Evolutionary conservation across 2,797 vertebrate genomes (phyloP).

Genomic region (Prionace glauca): DNA sequence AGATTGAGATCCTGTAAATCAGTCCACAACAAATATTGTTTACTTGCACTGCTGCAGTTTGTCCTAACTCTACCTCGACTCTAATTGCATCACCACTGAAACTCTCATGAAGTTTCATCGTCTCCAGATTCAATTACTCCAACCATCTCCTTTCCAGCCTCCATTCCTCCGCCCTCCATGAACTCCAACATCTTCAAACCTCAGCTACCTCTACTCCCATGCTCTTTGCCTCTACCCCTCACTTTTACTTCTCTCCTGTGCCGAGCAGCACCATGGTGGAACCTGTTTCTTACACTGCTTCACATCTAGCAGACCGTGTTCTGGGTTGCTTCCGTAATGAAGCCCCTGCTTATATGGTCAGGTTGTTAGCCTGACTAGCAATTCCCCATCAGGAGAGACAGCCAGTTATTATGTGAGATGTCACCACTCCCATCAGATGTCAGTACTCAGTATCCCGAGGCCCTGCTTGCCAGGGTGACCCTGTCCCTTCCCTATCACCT

Average conservation of each 20-base stretch:
- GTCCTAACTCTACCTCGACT: neutral
- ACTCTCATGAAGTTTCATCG: neutral
- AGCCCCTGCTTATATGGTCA: neutral
- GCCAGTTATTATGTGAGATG: neutral
- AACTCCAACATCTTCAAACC: neutral
- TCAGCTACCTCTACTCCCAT: neutral
- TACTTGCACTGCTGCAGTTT: neutral
- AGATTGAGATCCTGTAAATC: neutral
- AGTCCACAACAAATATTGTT: neutral
- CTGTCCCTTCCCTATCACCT: neutral
- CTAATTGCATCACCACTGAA: neutral
- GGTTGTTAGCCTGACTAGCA: neutral
- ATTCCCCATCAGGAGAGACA: neutral
- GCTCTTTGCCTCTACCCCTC: neutral
- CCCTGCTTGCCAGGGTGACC: neutral
- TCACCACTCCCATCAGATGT: neutral
- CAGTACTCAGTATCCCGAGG: neutral
- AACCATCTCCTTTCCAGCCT: neutral
- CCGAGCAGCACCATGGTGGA: no score
- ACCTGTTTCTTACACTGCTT: neutral
- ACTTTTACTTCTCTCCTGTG: no score
- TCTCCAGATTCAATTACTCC: neutral
- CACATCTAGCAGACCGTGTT: neutral
- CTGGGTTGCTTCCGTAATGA: neutral
- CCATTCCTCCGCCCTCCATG: neutral